Base-by-base conservation (phyloP, 2,797 vertebrate species). In the Dendrocincla tyrannina region DNA sequence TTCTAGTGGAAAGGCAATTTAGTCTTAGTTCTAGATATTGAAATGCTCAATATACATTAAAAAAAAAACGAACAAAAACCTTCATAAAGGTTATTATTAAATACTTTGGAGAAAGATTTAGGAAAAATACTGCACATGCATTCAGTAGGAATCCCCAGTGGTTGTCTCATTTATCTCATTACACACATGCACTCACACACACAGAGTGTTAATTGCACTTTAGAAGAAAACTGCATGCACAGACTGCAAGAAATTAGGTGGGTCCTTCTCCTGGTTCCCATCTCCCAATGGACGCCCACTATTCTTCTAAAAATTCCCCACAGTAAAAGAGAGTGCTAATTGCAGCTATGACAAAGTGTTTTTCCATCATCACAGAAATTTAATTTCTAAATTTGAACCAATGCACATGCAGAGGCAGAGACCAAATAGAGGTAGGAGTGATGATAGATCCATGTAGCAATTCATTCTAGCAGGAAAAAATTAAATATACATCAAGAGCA, bases 251-350 rank as follows among this genome's bases (percentile, higher is more conserved):
- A 93, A 96, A 96, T 63, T 1, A 85, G 73, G 70, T 85, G 59
- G 74, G 91, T 90, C 83, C 91, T 85, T 93, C 83, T 77, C 44
- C 70, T 84, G 67, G 50, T 53, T 93, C 44, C 62, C 91, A 94
- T 91, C 90, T 86, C 83, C 69, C 12, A 4, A 67, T 14, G 49
- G 75, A 93, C 64, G 17, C 92, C 91, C 58, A 95, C 94, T 70
- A 75, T 79, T 88, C 77, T 90, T 88, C 93, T 91, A 95, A 97
- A 95, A 95, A 96, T 87, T 94, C 74, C 74, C 73, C 70, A 49
- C 27, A 70, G 56, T 90, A 94, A 67, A 79, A 52, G 14, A 85
- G 27, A 84, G 70, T 68, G 85, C 77, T 96, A 96, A 96, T 93
- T 96, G 94, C 79, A 96, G 89, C 91, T 91, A 95, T 91, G 83